Base-by-base conservation (phyloP, 2,888 invertebrate species). In the Acleris cristana region DNA sequence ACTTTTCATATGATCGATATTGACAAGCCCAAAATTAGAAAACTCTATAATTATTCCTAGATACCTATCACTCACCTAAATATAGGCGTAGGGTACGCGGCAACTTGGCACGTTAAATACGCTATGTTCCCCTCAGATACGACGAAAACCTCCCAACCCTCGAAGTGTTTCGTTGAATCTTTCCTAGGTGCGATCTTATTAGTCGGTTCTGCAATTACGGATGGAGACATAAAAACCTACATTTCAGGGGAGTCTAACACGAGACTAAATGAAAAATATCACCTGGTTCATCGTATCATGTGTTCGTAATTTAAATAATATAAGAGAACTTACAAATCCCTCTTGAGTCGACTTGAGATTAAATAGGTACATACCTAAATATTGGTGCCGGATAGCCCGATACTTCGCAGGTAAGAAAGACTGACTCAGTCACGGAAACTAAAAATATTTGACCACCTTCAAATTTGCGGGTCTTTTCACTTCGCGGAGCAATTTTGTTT, bases 31-130 rank as follows among this genome's bases (percentile, higher is more conserved):
- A 14, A 14, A 40, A 4, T 4, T 3, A 40, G 14, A 40, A 40
- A 40, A 34, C 34, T 34, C 8, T 34, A 10, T 34, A 34, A 40
- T 40, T 14, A 12, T 40, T 19, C 21, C 10, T 56, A 55, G 16
- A 48, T 45, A 51, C 58, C 49, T 73, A 70, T 64, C 79, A 94
- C 94, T 92, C 94, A 96, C 96, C 96, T 95, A 94, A 94, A 95
- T 72, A 94, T 78, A 70, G 96, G 96, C 71, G 94, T 94, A 71
- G 96, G 96, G 84, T 93, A 96, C 79, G 95, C 95, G 79, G 95
- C 94, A 73, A 95, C 94, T 83, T 95, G 94, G 86, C 96, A 96
- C 74, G 94, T 94, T 83, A 96, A 87, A 77, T 95, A 95, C 71
- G 94, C 93, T 74, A 93, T 89, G 75, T 86, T 84, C 71, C 83